Base-by-base conservation (phyloP, 2,113 vertebrate species). In the Platichthys stellatus region DNA sequence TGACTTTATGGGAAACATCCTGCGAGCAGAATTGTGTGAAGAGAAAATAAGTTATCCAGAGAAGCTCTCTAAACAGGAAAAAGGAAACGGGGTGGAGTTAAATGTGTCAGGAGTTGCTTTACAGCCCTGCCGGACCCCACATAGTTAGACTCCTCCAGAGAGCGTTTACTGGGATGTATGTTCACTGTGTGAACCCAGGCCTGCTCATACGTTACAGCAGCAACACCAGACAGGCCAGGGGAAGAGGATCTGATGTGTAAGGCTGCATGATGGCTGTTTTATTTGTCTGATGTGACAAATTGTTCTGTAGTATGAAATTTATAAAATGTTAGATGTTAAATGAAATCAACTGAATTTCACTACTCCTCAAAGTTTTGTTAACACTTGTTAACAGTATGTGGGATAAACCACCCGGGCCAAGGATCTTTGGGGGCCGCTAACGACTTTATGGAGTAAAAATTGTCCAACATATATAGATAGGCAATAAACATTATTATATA, bases 11-110 rank as follows among this genome's bases (percentile, higher is more conserved):
- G 74, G 72, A 89, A 89, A 92, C 79, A 88, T 93, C 88, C 90
- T 87, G 87, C 75, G 78, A 38, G 38, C 61, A 83, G 82, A 83
- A 86, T 80, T 66, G 77, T 81, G 86, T 80, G 45, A 89, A 80
- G 67, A 86, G 81, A 90, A 90, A 85, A 86, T 86, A 87, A 73
- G 81, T 88, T 79, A 86, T 85, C 83, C 85, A 87, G 76, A 86
- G 85, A 26, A 56, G 73, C 63, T 87, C 69, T 87, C 83, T 74
- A 86, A 89, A 92, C 91, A 93, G 90, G 91, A 93, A 93, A 63
- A 81, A 77, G 91, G 92, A 93, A 92, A 77, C 14, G 0, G 77
- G 78, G 61, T 75, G 87, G 73, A 77, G 86, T 79, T 75, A 87
- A 88, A 76, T 83, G 80, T 90, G 88, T 91, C 81, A 78, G 84